Base-by-base conservation (phyloP, 1,140 invertebrate species). In the Drosophila pandora region DNA sequence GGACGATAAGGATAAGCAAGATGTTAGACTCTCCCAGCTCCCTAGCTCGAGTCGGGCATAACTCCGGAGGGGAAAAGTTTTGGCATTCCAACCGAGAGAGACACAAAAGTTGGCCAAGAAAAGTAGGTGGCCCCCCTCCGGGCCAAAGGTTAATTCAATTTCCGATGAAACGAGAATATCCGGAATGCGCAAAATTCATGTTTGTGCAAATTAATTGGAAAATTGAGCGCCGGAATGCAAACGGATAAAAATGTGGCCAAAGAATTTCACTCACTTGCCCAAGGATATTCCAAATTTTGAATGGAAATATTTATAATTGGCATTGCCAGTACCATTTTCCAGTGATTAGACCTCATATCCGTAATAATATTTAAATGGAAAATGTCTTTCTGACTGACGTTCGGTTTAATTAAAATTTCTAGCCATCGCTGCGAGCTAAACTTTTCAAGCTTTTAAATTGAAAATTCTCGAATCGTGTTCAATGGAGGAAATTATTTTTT, bases 161-260 rank as follows among this genome's bases (percentile, higher is more conserved):
- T 71, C 47, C 48, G 30, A 32, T 23, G 54, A 71, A 60, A 71
- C 59, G 47, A 34, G 67, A 60, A 71, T 71, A 71, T 47, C 48
- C n/a, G 67, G 67, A 57, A 69, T 69, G 63, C 25, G 47, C 28
- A 71, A 71, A 71, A 71, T 69, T 69, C 52, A 57, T 69, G 67
- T 69, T 69, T 69, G 63, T 57, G 30, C 30, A 71, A 71, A 22
- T 53, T 71, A 71, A 71, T 71, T 71, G 55, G 68, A 71, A 71
- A 60, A 59, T 71, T 71, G 68, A 70, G 67, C 54, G 9, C 30
- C 37, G 32, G 34, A 30, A 37, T 70, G 45, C 8, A 4, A 9
- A 17, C 12, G 12, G 17, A n/a, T 22, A 1, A 8, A 39, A 48
- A 28, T 12, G 10, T 3, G 4, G 22, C 45, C 13, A 39, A 53